These are phyloP conservation scores for Hirundo rustica DNA, from an alignment of 2,797 vertebrate genomes.

Conservation along the genomic window DNA sequence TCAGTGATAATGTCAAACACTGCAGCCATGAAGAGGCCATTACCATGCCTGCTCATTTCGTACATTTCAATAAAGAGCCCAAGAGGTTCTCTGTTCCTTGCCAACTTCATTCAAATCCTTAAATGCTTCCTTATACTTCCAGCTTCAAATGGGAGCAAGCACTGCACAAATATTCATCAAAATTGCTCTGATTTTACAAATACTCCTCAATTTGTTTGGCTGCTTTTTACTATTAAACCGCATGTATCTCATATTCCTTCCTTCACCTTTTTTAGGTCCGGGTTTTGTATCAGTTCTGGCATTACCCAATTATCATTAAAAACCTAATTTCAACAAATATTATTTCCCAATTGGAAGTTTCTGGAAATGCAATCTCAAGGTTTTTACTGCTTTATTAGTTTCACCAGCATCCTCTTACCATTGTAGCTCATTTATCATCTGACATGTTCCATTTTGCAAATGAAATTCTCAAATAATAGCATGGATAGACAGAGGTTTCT, in stretches of 20 bases:
- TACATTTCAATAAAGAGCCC: background rate
- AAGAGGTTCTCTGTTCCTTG: background rate
- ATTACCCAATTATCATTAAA: background rate
- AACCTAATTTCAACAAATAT: background rate
- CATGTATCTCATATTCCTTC: background rate
- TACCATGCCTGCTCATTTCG: background rate
- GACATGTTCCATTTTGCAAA: background rate
- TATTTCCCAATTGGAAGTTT: background rate
- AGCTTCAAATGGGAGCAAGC: background rate
- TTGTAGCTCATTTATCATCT: background rate
- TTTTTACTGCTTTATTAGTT: background rate
- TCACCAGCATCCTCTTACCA: background rate
- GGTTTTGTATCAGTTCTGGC: background rate
- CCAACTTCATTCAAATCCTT: background rate
- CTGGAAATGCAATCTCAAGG: background rate
- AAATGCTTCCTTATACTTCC: background rate
- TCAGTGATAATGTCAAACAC: fast-evolving
- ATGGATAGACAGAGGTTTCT: background rate
- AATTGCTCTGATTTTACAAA: background rate
- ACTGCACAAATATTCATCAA: background rate
- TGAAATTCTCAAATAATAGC: background rate
- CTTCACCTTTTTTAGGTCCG: background rate
- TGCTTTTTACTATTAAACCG: background rate
- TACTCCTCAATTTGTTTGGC: background rate
- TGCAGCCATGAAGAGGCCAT: background rate